phyloP scores from a whole-genome alignment of 1,140 invertebrate genomes.

The Hylaeus anthracinus region DNA sequence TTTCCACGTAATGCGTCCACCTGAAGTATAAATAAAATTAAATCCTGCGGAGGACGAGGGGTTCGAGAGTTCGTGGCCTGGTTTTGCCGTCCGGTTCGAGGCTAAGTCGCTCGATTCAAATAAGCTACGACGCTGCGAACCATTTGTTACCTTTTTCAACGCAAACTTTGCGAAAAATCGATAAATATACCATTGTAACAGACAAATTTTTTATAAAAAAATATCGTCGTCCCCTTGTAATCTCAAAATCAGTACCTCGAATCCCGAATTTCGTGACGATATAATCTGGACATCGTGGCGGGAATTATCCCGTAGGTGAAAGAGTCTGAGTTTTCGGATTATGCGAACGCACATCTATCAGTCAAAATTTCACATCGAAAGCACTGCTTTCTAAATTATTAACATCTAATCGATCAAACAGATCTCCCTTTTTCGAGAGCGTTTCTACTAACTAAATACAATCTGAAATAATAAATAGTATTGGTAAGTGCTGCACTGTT shows the following conservation, averaged over 20 bases:
- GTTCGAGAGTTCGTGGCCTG: slow-evolving; percentile 81
- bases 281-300: slow-evolving; percentile 6
- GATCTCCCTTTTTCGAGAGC: too few relatives aligned
- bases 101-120: slow-evolving; percentile 74
- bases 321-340: slow-evolving; percentile 16
- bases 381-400: neutral
- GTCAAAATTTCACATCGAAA: slow-evolving; percentile 11
- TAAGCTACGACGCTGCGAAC: slow-evolving; percentile 55
- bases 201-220: neutral
- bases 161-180: slow-evolving; percentile 48
- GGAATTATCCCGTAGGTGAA: slow-evolving; percentile 46
- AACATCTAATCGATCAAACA: neutral
- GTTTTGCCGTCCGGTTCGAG: slow-evolving; percentile 75
- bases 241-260: neutral
- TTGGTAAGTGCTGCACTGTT: neutral
- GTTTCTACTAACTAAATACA: too few relatives aligned
- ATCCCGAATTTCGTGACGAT: neutral
- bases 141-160: slow-evolving; percentile 38
- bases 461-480: too few relatives aligned
- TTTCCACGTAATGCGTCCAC: slow-evolving; percentile 32
- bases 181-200: slow-evolving; percentile 30
- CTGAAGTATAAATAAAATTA: slow-evolving; percentile 66
- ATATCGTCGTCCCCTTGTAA: neutral
- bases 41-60: slow-evolving; percentile 77
- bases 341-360: slow-evolving; percentile 23